A percentile compares a stretch with the other conserved stretches of the same genome.
phyloP scores from a whole-genome alignment of 2,888 invertebrate genomes.

The Watsonalla cultraria region DNA sequence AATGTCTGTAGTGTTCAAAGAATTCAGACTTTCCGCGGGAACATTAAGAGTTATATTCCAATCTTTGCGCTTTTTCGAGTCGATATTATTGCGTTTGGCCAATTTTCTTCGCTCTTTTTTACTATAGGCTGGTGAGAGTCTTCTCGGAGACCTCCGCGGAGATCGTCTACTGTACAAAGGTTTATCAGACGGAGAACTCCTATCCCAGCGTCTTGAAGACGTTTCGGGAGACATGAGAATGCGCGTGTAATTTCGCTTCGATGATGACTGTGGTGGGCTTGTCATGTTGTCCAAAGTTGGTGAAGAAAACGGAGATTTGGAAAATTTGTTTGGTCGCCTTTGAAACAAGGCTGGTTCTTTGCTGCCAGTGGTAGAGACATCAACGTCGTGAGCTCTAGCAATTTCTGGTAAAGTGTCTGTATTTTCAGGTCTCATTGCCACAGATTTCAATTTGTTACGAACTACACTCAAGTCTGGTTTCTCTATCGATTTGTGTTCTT shows the following conservation, averaged over 20 bases:
- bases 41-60: slow-evolving; percentile 69
- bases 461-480: slow-evolving; percentile 45
- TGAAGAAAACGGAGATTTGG: slow-evolving; percentile 22
- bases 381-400: slow-evolving; percentile 49
- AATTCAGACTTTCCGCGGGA: slow-evolving; percentile 59
- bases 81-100: background rate
- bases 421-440: slow-evolving; percentile 31
- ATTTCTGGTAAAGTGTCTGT: slow-evolving; percentile 60
- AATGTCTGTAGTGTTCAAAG: slow-evolving; percentile 64
- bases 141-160: slow-evolving; percentile 42
- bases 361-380: slow-evolving; percentile 51
- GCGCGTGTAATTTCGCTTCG: slow-evolving; percentile 55
- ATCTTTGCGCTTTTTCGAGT: slow-evolving; percentile 43
- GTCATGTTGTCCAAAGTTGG: slow-evolving; percentile 12
- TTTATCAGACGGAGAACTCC: slow-evolving; percentile 24
- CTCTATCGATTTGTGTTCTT: slow-evolving; percentile 20
- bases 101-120: slow-evolving; percentile 58
- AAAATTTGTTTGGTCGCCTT: slow-evolving; percentile 51
- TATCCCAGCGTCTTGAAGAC: slow-evolving; percentile 29
- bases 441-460: slow-evolving; percentile 56
- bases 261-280: slow-evolving; percentile 16
- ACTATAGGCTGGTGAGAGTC: slow-evolving; percentile 37
- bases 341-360: slow-evolving; percentile 68
- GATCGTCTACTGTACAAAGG: slow-evolving; percentile 51
- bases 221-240: slow-evolving; percentile 63